Conservation (phyloP, 2,888 invertebrate species). For the Erynnis tages region DNA sequence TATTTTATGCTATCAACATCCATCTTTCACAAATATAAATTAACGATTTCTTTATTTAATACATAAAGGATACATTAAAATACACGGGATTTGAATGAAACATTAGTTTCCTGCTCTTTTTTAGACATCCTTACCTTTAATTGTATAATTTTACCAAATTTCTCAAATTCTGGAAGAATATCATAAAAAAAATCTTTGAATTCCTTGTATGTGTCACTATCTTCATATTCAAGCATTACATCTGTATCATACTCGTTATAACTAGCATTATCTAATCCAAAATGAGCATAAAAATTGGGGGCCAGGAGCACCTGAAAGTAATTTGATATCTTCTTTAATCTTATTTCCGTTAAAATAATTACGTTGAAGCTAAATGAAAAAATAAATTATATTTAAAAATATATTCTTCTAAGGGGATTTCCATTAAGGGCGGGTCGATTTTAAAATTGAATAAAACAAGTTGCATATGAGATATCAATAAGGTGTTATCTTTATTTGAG, state of each 20-base stretch:
- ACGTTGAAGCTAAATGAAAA: too few species aligned
- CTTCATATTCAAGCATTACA: conserved; percentile 91
- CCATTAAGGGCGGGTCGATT: not conserved
- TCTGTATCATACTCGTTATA: conserved; percentile 92
- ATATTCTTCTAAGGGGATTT: conserved; percentile 3
- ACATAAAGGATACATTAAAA: conserved; percentile 15
- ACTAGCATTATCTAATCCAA: conserved; percentile 87
- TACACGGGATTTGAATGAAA: not conserved
- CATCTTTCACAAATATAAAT: not conserved
- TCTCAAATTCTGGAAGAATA: conserved; percentile 90
- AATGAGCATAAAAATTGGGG: conserved; percentile 91
- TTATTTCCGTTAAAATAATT: too few species aligned
- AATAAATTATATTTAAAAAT: not conserved
- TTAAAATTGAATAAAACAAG: conserved; percentile 6
- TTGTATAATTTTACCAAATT: conserved; percentile 84
- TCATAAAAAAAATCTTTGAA: conserved; percentile 93
- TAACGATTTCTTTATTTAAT: not conserved
- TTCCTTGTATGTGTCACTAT: conserved; percentile 88
- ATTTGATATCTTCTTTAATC: too few species aligned
- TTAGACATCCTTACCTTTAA: conserved; percentile 82
- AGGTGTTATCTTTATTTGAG: conserved; percentile 27
- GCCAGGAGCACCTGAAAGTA: conserved; percentile 84
- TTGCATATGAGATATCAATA: not conserved
- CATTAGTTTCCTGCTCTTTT: too few species aligned
- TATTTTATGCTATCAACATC: not conserved